Conservation (phyloP, 2,888 invertebrate species). For the Sesia bembeciformis region DNA sequence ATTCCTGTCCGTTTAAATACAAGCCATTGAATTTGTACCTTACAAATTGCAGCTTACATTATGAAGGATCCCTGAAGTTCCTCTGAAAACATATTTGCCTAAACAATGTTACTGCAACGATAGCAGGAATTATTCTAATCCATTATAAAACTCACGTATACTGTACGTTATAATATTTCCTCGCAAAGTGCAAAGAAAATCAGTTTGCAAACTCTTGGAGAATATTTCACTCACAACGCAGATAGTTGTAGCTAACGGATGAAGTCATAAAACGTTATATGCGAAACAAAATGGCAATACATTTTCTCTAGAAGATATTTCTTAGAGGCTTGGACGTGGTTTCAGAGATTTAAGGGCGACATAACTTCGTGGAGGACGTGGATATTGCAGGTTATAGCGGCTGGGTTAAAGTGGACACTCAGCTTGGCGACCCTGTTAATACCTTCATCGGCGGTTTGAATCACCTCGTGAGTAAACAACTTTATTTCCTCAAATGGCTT, state of each 20-base stretch:
- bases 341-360: conserved; percentile 19
- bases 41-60: not conserved
- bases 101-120: not conserved
- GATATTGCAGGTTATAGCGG: conserved; percentile 13
- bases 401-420: conserved; percentile 15
- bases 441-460: not conserved
- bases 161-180: not conserved
- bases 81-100: not conserved
- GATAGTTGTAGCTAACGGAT: conserved; percentile 1
- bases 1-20: no score
- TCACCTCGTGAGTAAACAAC: no score
- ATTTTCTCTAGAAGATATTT: conserved; percentile 17
- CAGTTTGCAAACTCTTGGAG: conserved; percentile 8
- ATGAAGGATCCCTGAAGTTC: not conserved
- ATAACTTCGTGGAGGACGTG: conserved; percentile 10
- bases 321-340: conserved; percentile 11
- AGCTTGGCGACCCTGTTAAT: not conserved
- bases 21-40: no score
- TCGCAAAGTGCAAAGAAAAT: conserved; percentile 6
- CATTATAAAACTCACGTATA: conserved; percentile 2
- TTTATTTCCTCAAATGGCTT: no score
- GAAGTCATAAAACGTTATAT: conserved; percentile 22
- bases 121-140: not conserved
- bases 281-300: conserved; percentile 22
- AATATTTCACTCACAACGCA: conserved; percentile 3